These are phyloP conservation scores for Diarsia rubi DNA, from an alignment of 2,888 invertebrate genomes.

Conservation along the genomic window DNA sequence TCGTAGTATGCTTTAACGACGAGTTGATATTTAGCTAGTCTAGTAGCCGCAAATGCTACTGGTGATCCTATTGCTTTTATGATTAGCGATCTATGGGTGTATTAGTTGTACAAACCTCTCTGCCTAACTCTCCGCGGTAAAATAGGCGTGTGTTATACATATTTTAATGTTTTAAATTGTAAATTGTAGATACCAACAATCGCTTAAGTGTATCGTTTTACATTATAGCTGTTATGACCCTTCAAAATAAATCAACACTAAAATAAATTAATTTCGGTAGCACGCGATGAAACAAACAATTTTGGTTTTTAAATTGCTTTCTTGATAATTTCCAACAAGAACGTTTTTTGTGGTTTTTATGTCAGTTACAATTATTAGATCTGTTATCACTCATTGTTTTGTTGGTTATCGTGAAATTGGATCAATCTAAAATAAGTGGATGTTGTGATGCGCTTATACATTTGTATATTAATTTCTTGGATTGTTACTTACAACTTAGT, in stretches of 20 bases:
- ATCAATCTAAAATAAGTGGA: constrained; percentile 62
- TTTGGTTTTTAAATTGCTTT: constrained; percentile 83
- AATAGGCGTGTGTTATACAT: not conserved
- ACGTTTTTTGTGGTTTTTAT: constrained; percentile 81
- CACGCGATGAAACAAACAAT: constrained; percentile 86
- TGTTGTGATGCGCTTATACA: constrained; percentile 3
- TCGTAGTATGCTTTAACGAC: constrained; percentile 9
- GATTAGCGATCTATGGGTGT: not conserved
- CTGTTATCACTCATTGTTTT: constrained; percentile 74
- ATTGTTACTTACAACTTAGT: not conserved
- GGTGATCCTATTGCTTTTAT: not conserved
- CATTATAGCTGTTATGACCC: constrained; percentile 58
- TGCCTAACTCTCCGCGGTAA: not conserved
- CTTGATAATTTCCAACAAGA: constrained; percentile 80
- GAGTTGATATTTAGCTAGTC: not conserved
- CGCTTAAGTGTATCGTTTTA: constrained; percentile 7
- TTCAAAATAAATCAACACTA: constrained; percentile 77
- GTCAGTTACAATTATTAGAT: constrained; percentile 80
- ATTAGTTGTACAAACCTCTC: not conserved
- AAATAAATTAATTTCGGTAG: constrained; percentile 86
- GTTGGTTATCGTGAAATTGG: constrained; percentile 76
- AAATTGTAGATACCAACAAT: not conserved
- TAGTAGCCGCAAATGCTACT: not conserved
- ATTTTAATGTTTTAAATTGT: not conserved
- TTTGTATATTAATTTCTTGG: not conserved